These are phyloP conservation scores for Numida meleagris DNA, from an alignment of 2,113 vertebrate species.

Conservation along the genomic window DNA sequence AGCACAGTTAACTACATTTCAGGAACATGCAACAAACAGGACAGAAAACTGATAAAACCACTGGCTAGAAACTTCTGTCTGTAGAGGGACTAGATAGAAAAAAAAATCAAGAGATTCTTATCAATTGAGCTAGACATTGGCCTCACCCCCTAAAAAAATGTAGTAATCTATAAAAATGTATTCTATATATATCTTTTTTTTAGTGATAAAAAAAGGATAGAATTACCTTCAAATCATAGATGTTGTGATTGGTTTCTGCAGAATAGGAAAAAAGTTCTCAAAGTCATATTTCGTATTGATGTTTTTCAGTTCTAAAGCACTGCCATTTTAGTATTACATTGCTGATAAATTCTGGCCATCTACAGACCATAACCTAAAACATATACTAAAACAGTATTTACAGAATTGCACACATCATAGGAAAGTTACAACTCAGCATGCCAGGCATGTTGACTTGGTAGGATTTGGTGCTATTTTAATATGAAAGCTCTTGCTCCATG, in stretches of 20 bases:
- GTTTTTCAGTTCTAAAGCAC: background rate
- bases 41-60: background rate
- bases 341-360: background rate
- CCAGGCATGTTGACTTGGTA: background rate
- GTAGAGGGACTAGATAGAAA: background rate
- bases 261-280: background rate
- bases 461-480: background rate
- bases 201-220: background rate
- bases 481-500: background rate
- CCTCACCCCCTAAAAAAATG: background rate
- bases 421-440: background rate
- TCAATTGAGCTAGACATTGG: background rate
- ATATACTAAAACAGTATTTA: background rate
- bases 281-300: background rate
- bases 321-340: background rate
- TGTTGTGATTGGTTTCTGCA: background rate
- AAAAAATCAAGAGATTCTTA: background rate
- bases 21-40: background rate
- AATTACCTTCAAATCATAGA: background rate
- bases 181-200: too few relatives aligned
- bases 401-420: background rate
- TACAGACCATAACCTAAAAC: background rate
- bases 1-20: background rate
- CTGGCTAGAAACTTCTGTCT: background rate
- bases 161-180: too few relatives aligned